Percentiles rank a stretch among this genome's conserved stretches.
Evolutionary conservation across 1,140 invertebrate genomes (phyloP).

Genomic region (Nephotettix cincticeps): DNA sequence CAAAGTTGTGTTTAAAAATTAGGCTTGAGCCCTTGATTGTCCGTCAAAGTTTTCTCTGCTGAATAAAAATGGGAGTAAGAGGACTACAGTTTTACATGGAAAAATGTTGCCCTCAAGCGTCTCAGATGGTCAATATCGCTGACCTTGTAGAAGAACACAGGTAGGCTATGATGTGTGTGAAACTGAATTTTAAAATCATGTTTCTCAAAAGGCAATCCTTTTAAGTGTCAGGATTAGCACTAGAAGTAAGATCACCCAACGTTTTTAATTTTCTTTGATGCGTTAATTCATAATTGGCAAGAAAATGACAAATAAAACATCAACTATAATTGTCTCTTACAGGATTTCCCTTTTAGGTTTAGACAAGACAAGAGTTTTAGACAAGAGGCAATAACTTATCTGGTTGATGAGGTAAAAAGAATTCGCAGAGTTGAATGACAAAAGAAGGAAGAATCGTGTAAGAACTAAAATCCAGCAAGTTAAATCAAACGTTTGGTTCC

Average conservation of each 20-base stretch:
- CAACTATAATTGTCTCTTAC: too few species aligned
- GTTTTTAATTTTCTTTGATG: background rate
- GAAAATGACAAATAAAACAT: background rate
- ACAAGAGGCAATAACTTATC: too few species aligned
- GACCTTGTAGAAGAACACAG: background rate
- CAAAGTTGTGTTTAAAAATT: too few species aligned
- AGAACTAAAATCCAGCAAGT: too few species aligned
- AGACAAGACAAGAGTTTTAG: too few species aligned
- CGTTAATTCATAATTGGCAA: background rate
- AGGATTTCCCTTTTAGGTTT: too few species aligned
- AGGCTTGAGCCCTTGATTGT: too few species aligned
- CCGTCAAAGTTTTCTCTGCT: too few species aligned
- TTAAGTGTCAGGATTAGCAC: background rate
- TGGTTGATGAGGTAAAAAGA: too few species aligned
- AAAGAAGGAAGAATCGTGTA: too few species aligned
- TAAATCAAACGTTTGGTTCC: too few species aligned
- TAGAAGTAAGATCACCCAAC: background rate
- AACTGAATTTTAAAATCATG: background rate
- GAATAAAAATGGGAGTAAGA: background rate
- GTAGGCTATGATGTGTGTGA: background rate
- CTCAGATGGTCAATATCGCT: background rate
- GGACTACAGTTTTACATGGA: background rate
- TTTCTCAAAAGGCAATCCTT: background rate
- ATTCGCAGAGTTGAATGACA: too few species aligned
- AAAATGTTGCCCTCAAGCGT: background rate